Conservation (phyloP, 2,888 invertebrate genomes). For the Leptinotarsa rubiginosa region DNA sequence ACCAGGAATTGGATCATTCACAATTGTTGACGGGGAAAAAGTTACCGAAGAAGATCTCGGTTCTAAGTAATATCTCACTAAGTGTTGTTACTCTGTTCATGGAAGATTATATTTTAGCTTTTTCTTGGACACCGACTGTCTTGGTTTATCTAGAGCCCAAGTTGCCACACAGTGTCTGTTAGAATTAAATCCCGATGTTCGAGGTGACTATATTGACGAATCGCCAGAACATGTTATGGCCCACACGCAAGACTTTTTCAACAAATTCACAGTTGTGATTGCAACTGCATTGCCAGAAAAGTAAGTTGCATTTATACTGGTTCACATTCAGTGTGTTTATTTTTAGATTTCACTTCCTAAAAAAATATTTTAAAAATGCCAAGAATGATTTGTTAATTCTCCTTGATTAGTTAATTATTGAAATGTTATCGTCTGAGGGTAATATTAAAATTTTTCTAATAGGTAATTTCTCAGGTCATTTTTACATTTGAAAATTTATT, state of each 20-base stretch:
- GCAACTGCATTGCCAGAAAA: conserved; percentile 82
- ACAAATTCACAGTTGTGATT: conserved; percentile 87
- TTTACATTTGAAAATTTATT: too few species aligned
- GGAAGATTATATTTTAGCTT: conserved; percentile 72
- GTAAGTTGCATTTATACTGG: conserved; percentile 59
- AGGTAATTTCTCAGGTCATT: too few species aligned
- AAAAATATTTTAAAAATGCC: not conserved
- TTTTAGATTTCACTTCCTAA: not conserved
- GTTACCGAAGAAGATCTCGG: conserved; percentile 93
- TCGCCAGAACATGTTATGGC: conserved; percentile 84
- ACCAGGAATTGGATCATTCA: conserved; percentile 93
- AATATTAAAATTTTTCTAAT: too few species aligned
- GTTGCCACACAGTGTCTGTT: conserved; percentile 84
- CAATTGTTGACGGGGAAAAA: conserved; percentile 90
- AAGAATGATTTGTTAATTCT: too few species aligned
- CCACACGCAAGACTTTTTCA: conserved; percentile 90
- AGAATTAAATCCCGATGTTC: conserved; percentile 93
- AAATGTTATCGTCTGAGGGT: too few species aligned
- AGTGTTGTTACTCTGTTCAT: too few species aligned
- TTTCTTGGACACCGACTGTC: conserved; percentile 85
- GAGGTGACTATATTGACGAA: conserved; percentile 93
- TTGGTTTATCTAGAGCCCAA: conserved; percentile 87
- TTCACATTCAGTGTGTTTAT: not conserved
- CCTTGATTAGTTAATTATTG: too few species aligned
- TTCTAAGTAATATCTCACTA: conserved; percentile 76